phyloP scores from a whole-genome alignment of 2,888 invertebrate genomes.

The Andrena flavipes region DNA sequence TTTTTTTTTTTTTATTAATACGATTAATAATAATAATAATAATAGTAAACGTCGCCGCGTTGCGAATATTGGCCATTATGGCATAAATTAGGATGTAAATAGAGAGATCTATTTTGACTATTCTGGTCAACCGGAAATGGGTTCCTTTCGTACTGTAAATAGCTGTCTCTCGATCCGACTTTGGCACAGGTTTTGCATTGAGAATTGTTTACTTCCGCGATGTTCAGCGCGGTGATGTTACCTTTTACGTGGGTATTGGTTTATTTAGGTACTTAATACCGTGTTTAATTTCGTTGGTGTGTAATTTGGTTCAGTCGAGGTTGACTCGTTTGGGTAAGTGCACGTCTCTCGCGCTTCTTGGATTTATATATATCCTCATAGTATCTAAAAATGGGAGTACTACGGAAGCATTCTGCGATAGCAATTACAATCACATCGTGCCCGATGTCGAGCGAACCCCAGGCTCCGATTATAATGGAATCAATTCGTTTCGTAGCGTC shows the following conservation, averaged over 20 bases:
- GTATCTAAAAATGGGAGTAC: not conserved
- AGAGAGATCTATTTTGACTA: too few relatives aligned
- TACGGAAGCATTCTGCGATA: not conserved
- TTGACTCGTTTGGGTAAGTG: not conserved
- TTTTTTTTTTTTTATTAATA: too few relatives aligned
- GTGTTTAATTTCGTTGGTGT: not conserved
- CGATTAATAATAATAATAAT: not conserved
- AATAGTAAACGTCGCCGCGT: slow-evolving; percentile 6
- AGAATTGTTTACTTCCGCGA: not conserved
- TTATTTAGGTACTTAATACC: not conserved
- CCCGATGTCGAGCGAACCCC: not conserved
- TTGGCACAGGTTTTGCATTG: not conserved
- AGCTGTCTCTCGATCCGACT: slow-evolving; percentile 16
- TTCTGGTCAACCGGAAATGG: slow-evolving; percentile 8
- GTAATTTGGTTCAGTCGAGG: not conserved
- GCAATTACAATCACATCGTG: not conserved
- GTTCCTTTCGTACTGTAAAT: slow-evolving; percentile 18
- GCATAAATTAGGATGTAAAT: slow-evolving; percentile 10
- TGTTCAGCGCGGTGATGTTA: not conserved
- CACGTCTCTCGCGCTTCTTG: not conserved
- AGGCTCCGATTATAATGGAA: not conserved
- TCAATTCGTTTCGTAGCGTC: not conserved
- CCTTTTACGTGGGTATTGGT: not conserved
- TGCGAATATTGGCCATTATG: slow-evolving; percentile 23
- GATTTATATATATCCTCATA: not conserved